Conservation (phyloP, 2,888 invertebrate species). For the Morpho deidamia region DNA sequence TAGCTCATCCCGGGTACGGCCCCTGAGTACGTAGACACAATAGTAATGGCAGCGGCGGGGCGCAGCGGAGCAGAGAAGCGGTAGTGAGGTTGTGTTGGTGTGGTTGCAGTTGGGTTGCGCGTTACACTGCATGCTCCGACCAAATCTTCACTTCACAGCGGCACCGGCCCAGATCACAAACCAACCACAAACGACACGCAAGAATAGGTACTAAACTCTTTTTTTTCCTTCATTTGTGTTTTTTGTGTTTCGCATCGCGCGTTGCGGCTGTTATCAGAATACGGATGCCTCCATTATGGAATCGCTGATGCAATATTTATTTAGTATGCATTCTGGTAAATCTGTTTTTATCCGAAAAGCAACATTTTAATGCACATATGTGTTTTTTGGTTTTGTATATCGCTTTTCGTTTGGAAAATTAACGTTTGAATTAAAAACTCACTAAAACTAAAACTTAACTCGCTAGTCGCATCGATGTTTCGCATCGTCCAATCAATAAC, state of each 20-base stretch:
- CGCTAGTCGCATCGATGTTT: conserved; percentile 54
- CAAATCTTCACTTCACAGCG: conserved; percentile 77
- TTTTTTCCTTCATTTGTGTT: conserved; percentile 69
- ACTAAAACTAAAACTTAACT: conserved; percentile 57
- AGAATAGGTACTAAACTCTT: conserved; percentile 76
- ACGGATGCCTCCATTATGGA: conserved; percentile 62
- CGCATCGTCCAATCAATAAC: conserved; percentile 21
- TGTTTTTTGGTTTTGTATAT: conserved; percentile 64
- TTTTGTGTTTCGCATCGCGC: conserved; percentile 75
- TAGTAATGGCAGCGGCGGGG: conserved; percentile 16
- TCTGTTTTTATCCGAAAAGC: conserved; percentile 50
- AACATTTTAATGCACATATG: conserved; percentile 73
- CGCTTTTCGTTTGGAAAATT: conserved; percentile 60
- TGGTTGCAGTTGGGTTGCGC: conserved; percentile 94
- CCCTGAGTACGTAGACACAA: conserved; percentile 6
- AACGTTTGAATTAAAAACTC: conserved; percentile 39
- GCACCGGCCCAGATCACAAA: conserved; percentile 77
- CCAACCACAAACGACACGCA: conserved; percentile 76
- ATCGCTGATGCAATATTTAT: conserved; percentile 56
- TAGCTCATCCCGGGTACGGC: conserved; percentile 22
- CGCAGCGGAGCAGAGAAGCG: conserved; percentile 34
- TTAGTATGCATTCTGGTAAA: conserved; percentile 60
- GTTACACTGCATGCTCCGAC: conserved; percentile 93
- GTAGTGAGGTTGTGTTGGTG: conserved; percentile 77
- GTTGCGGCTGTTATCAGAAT: conserved; percentile 57